Percentiles rank a stretch among this genome's conserved stretches.
phyloP scores from a whole-genome alignment of 2,797 vertebrate species.

The Gymnothorax javanicus region DNA sequence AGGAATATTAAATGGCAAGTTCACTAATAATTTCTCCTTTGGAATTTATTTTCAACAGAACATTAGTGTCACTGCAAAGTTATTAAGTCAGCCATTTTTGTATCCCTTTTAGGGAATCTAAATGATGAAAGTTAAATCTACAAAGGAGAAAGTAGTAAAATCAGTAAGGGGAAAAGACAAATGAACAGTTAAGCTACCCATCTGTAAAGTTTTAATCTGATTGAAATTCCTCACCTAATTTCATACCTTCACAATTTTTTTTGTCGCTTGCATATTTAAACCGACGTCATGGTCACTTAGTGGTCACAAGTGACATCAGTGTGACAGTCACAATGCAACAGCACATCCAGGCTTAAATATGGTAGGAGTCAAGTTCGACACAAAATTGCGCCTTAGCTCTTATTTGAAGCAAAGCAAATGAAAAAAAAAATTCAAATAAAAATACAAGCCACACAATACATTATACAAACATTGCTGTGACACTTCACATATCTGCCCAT shows the following conservation, averaged over 20 bases:
- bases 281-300: neutral
- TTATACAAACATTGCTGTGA: neutral
- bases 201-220: neutral
- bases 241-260: neutral
- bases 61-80: neutral
- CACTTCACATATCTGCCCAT: neutral
- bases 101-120: neutral
- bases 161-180: neutral
- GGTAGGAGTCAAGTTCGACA: neutral
- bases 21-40: neutral
- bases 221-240: neutral
- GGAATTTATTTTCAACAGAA: neutral
- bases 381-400: neutral
- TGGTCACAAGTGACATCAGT: neutral
- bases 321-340: neutral
- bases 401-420: neutral
- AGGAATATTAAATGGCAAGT: neutral
- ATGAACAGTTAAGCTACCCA: neutral
- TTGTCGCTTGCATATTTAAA: neutral
- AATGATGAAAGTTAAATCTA: neutral
- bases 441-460: neutral
- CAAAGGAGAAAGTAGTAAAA: neutral
- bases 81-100: neutral
- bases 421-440: neutral
- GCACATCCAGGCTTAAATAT: neutral